Base-by-base conservation (phyloP, 2,888 invertebrate genomes). In the Spodoptera littoralis region DNA sequence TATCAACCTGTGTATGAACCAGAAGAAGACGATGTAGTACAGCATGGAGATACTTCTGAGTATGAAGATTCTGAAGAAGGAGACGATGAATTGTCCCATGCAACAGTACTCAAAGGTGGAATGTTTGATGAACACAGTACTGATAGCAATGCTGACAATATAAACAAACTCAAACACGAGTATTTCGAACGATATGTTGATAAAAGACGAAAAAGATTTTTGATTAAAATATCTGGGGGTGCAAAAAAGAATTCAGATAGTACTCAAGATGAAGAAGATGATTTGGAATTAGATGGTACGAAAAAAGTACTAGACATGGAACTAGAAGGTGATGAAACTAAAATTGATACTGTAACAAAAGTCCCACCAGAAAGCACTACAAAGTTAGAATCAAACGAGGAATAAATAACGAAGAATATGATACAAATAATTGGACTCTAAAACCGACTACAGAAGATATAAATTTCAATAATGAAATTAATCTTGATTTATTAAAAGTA, bases 1-100 rank as follows among this genome's bases (percentile, higher is more conserved):
- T 94, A 92, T 49, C 94, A 94, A 80, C 94, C 94, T n/a, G 92
- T 92, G 0, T 94, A 93, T 56, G 93, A 93, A 73, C 93, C 93
- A 4, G 93, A 94, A 81, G 90, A 90, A 45, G 90, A 89, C 44
- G 93, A 92, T 45, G 73, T 91, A 18, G 68, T 90, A 0, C 80
- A 81, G 27, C 89, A 88, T 58, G 90, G 90, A 27, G 91, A 91
- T 51, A 84, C 84, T 2, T 80, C 88, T 1, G 92, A 93, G 62
- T 91, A 92, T 49, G 88, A 90, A 64, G 86, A 90, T 50, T 83
- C 88, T 4, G 82, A 76, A 53, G 90, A 91, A 65, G 76, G 79
- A 30, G 87, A 89, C 36, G 88, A 91, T 76, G 88, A 89, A 44
- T 72, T 89, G 11, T 83, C 90, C 30, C 89, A 92, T 62, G 74